phyloP scores from a whole-genome alignment of 2,797 vertebrate species.

The Enteromius unitaeniatus region DNA sequence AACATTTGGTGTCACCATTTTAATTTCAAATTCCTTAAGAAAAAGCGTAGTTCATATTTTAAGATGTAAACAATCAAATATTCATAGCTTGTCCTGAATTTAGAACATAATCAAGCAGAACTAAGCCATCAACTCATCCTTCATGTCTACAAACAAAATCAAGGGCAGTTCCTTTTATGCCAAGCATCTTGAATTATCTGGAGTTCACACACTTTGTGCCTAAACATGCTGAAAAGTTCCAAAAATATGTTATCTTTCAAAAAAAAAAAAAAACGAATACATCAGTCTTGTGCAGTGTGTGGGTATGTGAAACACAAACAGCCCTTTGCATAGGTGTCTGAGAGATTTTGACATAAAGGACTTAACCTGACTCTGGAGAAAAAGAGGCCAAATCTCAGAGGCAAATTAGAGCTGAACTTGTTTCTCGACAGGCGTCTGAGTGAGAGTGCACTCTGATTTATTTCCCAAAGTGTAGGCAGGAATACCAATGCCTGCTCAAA shows the following conservation, averaged over 20 bases:
- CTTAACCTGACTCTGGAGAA: conserved; percentile 54
- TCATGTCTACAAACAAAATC: conserved; percentile 34
- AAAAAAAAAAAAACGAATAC: conserved; percentile 26
- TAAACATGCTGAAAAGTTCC: conserved; percentile 42
- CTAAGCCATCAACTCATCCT: conserved; percentile 21
- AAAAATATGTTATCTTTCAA: conserved; percentile 39
- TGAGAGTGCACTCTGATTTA: conserved; percentile 76
- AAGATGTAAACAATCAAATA: conserved; percentile 44
- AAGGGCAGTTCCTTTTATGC: conserved; percentile 26
- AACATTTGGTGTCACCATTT: not conserved
- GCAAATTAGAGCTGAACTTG: conserved; percentile 71
- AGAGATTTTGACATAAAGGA: conserved; percentile 55
- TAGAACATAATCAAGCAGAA: conserved; percentile 23
- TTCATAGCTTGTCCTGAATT: conserved; percentile 39
- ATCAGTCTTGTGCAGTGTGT: conserved; percentile 23
- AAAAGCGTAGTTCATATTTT: conserved; percentile 14
- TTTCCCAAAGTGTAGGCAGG: conserved; percentile 69
- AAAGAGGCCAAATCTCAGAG: conserved; percentile 56
- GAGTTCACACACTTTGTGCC: not conserved
- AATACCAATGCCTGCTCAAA: conserved; percentile 80
- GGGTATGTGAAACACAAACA: conserved; percentile 33
- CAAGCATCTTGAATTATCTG: conserved; percentile 29
- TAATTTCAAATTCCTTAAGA: conserved; percentile 22
- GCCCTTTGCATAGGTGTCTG: conserved; percentile 41
- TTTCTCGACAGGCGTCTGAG: conserved; percentile 74